These are phyloP conservation scores for Synaphobranchus kaupii DNA, from an alignment of 2,797 vertebrate genomes.

Conservation along the genomic window DNA sequence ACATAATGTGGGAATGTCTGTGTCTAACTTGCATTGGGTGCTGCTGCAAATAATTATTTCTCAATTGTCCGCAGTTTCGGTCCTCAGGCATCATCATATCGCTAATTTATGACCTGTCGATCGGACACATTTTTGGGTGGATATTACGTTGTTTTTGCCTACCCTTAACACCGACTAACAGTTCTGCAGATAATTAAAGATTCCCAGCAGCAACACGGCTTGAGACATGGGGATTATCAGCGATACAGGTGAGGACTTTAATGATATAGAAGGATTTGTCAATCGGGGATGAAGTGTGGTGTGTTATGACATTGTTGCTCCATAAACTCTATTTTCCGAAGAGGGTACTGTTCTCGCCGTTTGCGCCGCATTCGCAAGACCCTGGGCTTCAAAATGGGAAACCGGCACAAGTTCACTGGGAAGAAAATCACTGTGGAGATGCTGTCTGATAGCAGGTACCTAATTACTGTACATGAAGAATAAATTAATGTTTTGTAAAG, in stretches of 20 bases:
- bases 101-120: too few species aligned
- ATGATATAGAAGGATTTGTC: neutral
- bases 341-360: slow-evolving; percentile 94
- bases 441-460: slow-evolving; percentile 89
- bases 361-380: slow-evolving; percentile 92
- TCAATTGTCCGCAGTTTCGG: too few species aligned
- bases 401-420: slow-evolving; percentile 94
- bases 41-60: neutral
- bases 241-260: slow-evolving; percentile 85
- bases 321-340: slow-evolving; percentile 52
- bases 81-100: neutral
- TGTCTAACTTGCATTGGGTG: neutral
- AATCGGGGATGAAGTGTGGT: neutral
- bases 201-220: slow-evolving; percentile 95
- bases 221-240: slow-evolving; percentile 96
- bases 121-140: neutral
- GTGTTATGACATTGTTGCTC: neutral
- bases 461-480: neutral
- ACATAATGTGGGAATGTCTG: neutral
- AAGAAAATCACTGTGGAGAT: slow-evolving; percentile 96
- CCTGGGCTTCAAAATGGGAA: slow-evolving; percentile 96
- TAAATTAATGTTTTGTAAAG: too few species aligned
- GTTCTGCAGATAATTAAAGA: slow-evolving; percentile 98
- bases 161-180: slow-evolving; percentile 73
- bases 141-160: neutral